A percentile compares a stretch with the other conserved stretches of the same genome.
phyloP scores from a whole-genome alignment of 2,888 invertebrate genomes.

The Oligia latruncula region DNA sequence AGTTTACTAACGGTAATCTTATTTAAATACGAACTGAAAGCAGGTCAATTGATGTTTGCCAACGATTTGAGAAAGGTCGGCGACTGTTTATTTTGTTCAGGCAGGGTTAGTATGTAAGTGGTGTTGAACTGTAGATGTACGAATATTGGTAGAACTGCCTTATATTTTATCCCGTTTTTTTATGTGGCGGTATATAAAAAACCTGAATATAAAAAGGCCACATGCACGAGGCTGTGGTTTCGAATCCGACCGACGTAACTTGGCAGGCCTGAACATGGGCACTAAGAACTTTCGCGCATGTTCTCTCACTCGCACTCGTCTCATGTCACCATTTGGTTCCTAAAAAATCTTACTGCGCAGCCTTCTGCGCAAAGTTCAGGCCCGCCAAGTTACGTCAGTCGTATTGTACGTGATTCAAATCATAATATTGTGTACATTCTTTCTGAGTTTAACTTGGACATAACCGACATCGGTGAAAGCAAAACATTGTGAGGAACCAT shows the following conservation, averaged over 20 bases:
- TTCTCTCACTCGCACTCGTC: too few species aligned
- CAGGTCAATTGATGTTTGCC: slow-evolving; percentile 71
- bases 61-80: slow-evolving; percentile 64
- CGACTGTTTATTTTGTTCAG: slow-evolving; percentile 76
- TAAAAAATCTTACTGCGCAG: too few species aligned
- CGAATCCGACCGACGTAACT: neutral
- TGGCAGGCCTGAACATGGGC: too few species aligned
- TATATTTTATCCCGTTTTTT: neutral
- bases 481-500: neutral
- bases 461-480: neutral
- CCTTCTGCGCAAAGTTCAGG: too few species aligned
- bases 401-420: too few species aligned
- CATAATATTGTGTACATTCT: neutral
- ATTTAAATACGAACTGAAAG: slow-evolving; percentile 53
- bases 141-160: slow-evolving; percentile 3
- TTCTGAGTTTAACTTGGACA: neutral
- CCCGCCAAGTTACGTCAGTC: too few species aligned
- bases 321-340: too few species aligned
- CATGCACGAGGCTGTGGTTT: too few species aligned
- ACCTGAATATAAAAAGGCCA: neutral
- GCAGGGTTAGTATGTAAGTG: slow-evolving; percentile 30
- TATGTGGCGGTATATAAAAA: neutral
- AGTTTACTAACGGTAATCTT: slow-evolving; percentile 11
- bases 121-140: slow-evolving; percentile 18
- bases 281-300: too few species aligned